These are phyloP conservation scores for Erebia ligea DNA, from an alignment of 2,888 invertebrate genomes.

Conservation along the genomic window DNA sequence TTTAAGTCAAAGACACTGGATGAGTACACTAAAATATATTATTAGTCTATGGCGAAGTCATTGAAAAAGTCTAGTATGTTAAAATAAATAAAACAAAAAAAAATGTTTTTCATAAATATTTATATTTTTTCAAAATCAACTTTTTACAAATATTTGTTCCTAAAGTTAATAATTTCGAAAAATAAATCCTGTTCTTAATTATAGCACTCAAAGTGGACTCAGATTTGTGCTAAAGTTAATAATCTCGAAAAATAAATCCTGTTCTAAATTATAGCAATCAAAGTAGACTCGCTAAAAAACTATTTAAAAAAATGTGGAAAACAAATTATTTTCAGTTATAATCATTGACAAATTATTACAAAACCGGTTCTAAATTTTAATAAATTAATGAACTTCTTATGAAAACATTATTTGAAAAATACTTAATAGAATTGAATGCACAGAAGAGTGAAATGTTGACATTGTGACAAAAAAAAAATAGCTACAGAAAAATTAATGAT, in stretches of 20 bases:
- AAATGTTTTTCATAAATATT: neutral
- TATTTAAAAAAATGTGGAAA: slow-evolving; percentile 17
- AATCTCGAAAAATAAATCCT: neutral
- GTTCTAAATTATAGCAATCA: too few species aligned
- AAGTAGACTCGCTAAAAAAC: too few species aligned
- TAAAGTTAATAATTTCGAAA: neutral
- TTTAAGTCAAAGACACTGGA: too few species aligned
- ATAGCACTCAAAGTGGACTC: too few species aligned
- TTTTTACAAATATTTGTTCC: slow-evolving; percentile 28
- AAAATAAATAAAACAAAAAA: neutral
- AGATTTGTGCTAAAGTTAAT: neutral
- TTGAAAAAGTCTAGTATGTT: neutral
- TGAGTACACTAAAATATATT: too few species aligned
- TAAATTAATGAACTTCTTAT: neutral
- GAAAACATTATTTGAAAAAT: neutral
- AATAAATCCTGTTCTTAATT: neutral
- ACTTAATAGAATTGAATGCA: neutral
- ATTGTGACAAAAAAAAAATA: neutral
- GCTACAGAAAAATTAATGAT: too few species aligned
- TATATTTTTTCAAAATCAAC: slow-evolving; percentile 27
- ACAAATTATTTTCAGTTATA: neutral
- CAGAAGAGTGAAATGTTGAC: too few species aligned
- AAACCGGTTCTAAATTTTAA: neutral
- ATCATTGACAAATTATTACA: too few species aligned
- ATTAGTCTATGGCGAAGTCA: too few species aligned